Conservation (phyloP, 2,113 vertebrate genomes). For the Vulpes ferrilata region DNA sequence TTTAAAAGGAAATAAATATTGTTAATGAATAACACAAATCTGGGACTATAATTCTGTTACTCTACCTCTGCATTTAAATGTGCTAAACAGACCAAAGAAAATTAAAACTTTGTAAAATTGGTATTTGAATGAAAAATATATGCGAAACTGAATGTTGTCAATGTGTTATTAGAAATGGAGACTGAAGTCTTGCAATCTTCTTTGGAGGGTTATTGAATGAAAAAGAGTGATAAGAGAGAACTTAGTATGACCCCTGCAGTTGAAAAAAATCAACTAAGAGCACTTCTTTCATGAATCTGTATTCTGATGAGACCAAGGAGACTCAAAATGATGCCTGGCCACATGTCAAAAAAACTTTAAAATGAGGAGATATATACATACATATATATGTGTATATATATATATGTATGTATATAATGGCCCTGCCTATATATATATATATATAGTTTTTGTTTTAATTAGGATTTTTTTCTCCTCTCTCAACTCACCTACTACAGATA, state of each 20-base stretch:
- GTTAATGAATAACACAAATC: slow-evolving; percentile 37
- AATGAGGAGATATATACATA: not conserved
- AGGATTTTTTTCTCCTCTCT: not conserved
- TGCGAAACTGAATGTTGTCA: not conserved
- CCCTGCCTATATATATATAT: too few relatives aligned
- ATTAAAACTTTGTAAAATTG: slow-evolving; percentile 36
- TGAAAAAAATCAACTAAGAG: not conserved
- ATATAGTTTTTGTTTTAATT: not conserved
- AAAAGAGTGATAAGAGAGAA: not conserved
- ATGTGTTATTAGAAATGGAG: slow-evolving; percentile 32
- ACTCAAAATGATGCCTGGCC: not conserved
- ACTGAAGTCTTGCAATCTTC: not conserved
- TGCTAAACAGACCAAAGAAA: not conserved
- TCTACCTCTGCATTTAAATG: slow-evolving; percentile 48
- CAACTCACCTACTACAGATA: not conserved
- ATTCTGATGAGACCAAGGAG: not conserved
- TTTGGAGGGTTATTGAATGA: not conserved
- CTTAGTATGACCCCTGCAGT: not conserved
- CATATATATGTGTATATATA: too few relatives aligned
- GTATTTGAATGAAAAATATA: slow-evolving; percentile 48
- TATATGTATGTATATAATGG: too few relatives aligned
- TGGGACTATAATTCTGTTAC: not conserved
- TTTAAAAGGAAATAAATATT: slow-evolving; percentile 51
- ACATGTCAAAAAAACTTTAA: not conserved
- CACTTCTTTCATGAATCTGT: not conserved